phyloP scores from a whole-genome alignment of 2,888 invertebrate species.

The Pharmacophagus antenor region DNA sequence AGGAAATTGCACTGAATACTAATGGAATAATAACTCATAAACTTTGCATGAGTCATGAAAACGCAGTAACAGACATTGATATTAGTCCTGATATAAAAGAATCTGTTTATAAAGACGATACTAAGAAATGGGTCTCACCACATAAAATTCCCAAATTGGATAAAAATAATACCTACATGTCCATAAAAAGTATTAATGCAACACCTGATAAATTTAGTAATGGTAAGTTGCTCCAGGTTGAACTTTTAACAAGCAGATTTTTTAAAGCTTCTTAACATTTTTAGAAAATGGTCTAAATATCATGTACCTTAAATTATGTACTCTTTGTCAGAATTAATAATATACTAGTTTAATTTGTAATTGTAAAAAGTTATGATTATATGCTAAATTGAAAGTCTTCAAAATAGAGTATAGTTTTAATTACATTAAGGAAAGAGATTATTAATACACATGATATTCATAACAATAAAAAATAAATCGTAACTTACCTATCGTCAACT shows the following conservation, averaged over 20 bases:
- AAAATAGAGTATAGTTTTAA: no score
- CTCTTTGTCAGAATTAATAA: no score
- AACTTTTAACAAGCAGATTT: background rate
- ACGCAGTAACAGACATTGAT: background rate
- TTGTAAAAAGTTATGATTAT: no score
- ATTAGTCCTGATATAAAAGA: background rate
- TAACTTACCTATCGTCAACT: no score
- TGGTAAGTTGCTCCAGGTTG: conserved; percentile 28
- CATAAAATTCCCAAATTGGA: background rate
- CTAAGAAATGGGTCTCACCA: background rate
- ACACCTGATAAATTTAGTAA: conserved; percentile 32
- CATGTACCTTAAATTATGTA: no score
- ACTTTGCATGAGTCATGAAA: background rate
- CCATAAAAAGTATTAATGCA: conserved; percentile 7
- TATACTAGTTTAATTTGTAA: no score
- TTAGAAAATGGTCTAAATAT: no score
- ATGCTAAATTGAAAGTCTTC: no score
- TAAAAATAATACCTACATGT: background rate
- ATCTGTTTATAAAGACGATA: background rate
- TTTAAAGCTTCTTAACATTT: no score
- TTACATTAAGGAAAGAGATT: no score
- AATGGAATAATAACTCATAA: background rate
- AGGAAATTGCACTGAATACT: background rate
- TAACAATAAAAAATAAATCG: no score
- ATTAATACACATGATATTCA: no score